Conservation (phyloP, 2,113 vertebrate species). For the Rhadina sibilatrix region DNA sequence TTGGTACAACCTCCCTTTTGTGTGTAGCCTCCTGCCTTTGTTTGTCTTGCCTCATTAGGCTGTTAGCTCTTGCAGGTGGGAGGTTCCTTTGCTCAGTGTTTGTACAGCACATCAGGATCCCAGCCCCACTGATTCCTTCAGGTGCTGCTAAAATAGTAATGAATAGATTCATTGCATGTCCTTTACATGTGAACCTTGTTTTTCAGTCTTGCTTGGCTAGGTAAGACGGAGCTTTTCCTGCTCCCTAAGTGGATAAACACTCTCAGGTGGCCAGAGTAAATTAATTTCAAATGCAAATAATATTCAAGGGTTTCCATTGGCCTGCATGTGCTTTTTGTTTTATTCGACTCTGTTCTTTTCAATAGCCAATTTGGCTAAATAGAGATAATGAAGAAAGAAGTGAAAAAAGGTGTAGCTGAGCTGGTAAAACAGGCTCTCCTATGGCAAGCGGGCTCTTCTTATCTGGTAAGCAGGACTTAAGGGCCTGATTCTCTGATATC, state of each 20-base stretch:
- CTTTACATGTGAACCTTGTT: background rate
- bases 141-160: background rate
- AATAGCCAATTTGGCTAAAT: background rate
- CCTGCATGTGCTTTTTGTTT: background rate
- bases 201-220: background rate
- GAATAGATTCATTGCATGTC: background rate
- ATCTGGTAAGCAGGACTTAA: background rate
- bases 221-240: background rate
- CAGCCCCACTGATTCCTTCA: background rate
- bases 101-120: background rate
- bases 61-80: background rate
- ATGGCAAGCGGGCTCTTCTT: background rate
- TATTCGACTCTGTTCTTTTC: background rate
- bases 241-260: background rate
- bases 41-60: background rate
- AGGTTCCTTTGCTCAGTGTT: background rate
- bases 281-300: background rate
- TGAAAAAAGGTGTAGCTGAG: background rate
- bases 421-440: background rate
- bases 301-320: background rate
- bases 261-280: background rate
- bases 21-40: background rate
- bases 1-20: background rate
- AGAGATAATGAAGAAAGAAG: background rate
- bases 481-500: background rate